Evolutionary conservation across 2,797 vertebrate genomes (phyloP).

Genomic region (Epinephelus awoara): DNA sequence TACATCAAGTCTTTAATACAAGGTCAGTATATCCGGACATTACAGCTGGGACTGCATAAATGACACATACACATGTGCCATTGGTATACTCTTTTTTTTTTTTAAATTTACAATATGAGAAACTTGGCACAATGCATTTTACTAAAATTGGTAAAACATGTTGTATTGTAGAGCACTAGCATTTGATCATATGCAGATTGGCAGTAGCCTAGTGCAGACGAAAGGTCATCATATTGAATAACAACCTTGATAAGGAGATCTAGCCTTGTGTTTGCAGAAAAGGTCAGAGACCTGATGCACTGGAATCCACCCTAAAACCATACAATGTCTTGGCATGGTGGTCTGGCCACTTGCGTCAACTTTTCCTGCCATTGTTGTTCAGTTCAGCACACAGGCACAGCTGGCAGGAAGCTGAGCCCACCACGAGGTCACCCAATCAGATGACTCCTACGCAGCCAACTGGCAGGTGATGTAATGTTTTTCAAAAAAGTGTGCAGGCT

Average conservation of each 20-base stretch:
- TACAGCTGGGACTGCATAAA: slow-evolving; percentile 47
- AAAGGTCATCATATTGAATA: slow-evolving; percentile 54
- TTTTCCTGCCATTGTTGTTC: slow-evolving; percentile 84
- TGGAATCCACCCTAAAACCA: slow-evolving; percentile 71
- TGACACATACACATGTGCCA: neutral
- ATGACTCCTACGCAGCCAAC: slow-evolving; percentile 28
- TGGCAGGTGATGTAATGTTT: slow-evolving; percentile 62
- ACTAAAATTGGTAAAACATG: slow-evolving; percentile 14
- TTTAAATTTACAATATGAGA: neutral
- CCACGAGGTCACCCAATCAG: slow-evolving; percentile 69
- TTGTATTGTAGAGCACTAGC: slow-evolving; percentile 12
- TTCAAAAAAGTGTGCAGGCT: slow-evolving; percentile 10
- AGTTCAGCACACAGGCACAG: slow-evolving; percentile 57
- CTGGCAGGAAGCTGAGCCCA: slow-evolving; percentile 76
- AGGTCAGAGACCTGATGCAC: slow-evolving; percentile 68
- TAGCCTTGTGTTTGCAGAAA: slow-evolving; percentile 54
- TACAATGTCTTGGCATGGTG: slow-evolving; percentile 72
- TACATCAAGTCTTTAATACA: slow-evolving; percentile 50
- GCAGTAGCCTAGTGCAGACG: neutral
- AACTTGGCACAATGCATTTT: neutral
- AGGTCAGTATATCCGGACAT: slow-evolving; percentile 45
- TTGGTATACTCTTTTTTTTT: neutral
- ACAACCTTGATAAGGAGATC: slow-evolving; percentile 43
- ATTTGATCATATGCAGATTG: slow-evolving; percentile 37
- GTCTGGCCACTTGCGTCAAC: slow-evolving; percentile 63